Conservation (phyloP, 2,113 vertebrate species). For the Bos taurus region DNA sequence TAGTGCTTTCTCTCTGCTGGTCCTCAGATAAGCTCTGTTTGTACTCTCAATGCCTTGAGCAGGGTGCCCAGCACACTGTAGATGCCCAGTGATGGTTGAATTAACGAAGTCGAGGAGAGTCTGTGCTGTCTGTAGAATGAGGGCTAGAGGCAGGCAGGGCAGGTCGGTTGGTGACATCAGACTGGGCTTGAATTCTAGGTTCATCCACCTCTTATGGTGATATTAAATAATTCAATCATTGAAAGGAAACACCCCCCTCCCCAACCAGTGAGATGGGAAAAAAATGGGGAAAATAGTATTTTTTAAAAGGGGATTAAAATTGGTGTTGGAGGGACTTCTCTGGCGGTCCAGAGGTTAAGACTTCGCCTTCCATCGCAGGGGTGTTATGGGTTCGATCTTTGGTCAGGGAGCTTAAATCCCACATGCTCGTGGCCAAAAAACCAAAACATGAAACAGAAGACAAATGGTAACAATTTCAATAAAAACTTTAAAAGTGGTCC, state of each 20-base stretch:
- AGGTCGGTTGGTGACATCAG: background rate
- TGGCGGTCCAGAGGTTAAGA: background rate
- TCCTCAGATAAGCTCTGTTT: background rate
- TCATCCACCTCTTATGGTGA: background rate
- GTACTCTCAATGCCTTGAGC: background rate
- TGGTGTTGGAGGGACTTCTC: background rate
- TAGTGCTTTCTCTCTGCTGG: background rate
- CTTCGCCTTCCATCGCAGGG: background rate
- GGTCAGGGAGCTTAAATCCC: background rate
- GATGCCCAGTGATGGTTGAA: background rate
- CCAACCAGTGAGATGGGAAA: background rate
- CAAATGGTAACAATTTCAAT: background rate
- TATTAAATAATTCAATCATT: background rate
- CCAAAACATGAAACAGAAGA: background rate
- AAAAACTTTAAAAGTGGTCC: background rate
- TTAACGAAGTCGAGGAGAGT: background rate
- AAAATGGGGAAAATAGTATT: background rate
- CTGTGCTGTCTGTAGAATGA: background rate
- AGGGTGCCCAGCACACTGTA: background rate
- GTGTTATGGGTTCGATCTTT: background rate
- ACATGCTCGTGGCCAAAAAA: background rate
- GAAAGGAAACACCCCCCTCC: background rate
- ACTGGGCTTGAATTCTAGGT: background rate
- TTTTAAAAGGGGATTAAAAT: background rate
- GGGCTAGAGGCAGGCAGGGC: background rate